Evolutionary conservation across 2,113 vertebrate genomes (phyloP), one percentile per base, ranked within the genome.

Genomic region (Leucosticte australis): DNA sequence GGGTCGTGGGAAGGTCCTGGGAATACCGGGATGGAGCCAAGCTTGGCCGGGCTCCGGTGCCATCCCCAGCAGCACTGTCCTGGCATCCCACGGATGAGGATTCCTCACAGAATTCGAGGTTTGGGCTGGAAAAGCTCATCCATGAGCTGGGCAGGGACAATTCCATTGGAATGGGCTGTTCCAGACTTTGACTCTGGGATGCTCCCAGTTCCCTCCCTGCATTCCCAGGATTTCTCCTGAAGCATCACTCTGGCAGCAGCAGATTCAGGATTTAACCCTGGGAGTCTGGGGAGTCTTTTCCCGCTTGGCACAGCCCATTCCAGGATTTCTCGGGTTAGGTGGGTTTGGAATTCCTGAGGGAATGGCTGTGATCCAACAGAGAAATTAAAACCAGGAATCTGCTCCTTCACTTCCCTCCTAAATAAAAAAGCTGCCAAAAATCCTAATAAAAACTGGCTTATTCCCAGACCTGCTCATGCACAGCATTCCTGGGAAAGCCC

Each of bases 1-100:
- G 47, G 97, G 96, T 91, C 97, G 84, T 98, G 98, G 97, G 98
- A 98, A 98, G 63, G 75, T 95, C 94, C 96, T 84, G 79, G 77
- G 88, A 77, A 68, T 92, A 87, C 87, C 90, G 80, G 93, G 67
- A 77, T 37, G 30, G 75, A 94, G 94, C 94, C 91, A 73, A 89
- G n/a, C 55, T 37, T 1, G 1, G 47, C 16, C 3, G 0, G 62
- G 39, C 47, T 27, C 19, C 1, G 8, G 8, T 42, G 47, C 49
- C 1, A 6, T 9, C 50, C 16, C 0, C 4, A 50, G 53, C 57
- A 39, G 14, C 1, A 0, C 30, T n/a, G 41, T 42, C 24, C 41
- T 24, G 11, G 46, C 44, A 9, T 13, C 23, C 4, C 13, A 2
- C 0, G 5, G 27, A 17, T 12, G 64, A 70, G 18, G n/a, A 59